Conservation (phyloP, 2,113 vertebrate species). For the Solenodon paradoxus region DNA sequence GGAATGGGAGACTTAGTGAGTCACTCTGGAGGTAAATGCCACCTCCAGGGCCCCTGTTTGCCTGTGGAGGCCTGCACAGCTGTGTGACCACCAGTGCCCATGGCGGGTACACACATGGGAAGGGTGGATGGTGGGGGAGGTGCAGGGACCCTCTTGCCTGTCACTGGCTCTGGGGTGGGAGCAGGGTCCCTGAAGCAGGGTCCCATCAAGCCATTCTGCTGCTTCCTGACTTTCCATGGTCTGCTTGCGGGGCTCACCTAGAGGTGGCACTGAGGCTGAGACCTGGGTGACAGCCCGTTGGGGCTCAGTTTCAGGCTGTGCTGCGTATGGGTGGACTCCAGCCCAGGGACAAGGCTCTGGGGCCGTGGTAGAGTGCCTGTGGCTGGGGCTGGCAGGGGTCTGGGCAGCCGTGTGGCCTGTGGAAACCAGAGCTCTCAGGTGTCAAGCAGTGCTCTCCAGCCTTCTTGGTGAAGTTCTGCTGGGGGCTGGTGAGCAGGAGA, state of each 20-base stretch:
- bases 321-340: neutral
- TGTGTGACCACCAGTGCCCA: conserved; percentile 8
- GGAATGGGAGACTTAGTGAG: conserved; percentile 62
- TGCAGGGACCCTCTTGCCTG: neutral
- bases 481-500: neutral
- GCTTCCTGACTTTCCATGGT: neutral
- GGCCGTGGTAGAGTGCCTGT: accelerated
- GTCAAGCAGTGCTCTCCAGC: neutral
- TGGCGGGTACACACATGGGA: accelerated
- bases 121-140: neutral
- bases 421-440: neutral
- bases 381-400: neutral
- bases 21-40: conserved; percentile 73
- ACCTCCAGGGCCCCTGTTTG: conserved; percentile 60
- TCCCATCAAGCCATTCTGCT: neutral
- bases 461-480: neutral
- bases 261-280: neutral
- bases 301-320: neutral
- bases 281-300: neutral
- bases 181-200: neutral
- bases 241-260: neutral
- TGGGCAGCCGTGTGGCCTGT: neutral
- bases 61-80: conserved; percentile 44
- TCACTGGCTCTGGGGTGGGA: neutral
- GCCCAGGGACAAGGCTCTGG: neutral